phyloP scores from a whole-genome alignment of 2,113 vertebrate species.

The Carollia perspicillata region DNA sequence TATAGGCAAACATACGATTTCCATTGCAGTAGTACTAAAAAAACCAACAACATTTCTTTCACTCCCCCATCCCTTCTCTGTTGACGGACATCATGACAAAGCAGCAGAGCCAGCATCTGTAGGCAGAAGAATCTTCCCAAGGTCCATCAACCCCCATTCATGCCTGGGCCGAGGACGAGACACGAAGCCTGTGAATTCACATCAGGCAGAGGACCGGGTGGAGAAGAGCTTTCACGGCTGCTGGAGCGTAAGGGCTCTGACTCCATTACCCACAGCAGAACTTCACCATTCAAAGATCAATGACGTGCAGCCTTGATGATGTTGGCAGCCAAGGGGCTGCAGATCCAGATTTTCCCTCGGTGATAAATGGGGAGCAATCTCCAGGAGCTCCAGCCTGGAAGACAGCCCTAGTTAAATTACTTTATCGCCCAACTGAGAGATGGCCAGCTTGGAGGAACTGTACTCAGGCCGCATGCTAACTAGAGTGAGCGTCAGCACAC shows the following conservation, averaged over 20 bases:
- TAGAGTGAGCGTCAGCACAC: neutral
- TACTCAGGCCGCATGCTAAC: neutral
- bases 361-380: constrained; percentile 57
- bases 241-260: neutral
- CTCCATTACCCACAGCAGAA: neutral
- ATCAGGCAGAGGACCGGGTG: neutral
- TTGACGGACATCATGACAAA: neutral
- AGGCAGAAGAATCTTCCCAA: neutral
- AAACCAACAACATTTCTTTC: neutral
- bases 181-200: neutral
- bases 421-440: constrained; percentile 53
- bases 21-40: neutral
- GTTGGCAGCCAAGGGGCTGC: neutral
- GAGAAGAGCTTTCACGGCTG: neutral
- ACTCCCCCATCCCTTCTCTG: neutral
- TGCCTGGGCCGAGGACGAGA: neutral
- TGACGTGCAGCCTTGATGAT: neutral
- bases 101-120: neutral
- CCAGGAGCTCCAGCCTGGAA: constrained; percentile 22
- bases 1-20: neutral
- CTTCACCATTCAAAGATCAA: neutral
- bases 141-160: neutral
- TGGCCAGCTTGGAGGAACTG: neutral
- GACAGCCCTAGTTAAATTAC: constrained; percentile 61
- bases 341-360: neutral